These are phyloP conservation scores for Oxyura jamaicensis DNA, from an alignment of 2,113 vertebrate species.

Conservation along the genomic window DNA sequence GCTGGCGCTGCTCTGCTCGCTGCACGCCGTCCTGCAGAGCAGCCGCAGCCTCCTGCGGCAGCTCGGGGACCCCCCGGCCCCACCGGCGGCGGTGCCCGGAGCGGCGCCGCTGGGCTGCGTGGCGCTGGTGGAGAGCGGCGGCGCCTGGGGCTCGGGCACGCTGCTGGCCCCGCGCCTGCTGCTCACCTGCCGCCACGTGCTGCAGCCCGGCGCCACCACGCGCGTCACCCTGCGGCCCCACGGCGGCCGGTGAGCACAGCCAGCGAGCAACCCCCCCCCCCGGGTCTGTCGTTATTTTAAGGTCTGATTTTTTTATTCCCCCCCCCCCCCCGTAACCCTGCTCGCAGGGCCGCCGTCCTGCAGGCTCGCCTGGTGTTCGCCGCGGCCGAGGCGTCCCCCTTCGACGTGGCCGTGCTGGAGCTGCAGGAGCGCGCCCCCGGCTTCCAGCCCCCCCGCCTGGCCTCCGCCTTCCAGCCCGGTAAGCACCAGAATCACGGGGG, in stretches of 20 bases:
- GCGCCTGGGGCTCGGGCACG: conserved; percentile 90
- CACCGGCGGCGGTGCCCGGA: not conserved
- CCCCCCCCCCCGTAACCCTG: not conserved
- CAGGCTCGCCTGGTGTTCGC: conserved; percentile 84
- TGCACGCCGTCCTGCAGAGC: conserved; percentile 75
- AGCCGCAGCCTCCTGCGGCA: conserved; percentile 26
- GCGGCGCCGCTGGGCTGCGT: conserved; percentile 35
- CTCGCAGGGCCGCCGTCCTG: conserved; percentile 71
- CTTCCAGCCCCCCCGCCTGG: not conserved
- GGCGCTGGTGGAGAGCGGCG: conserved; percentile 84
- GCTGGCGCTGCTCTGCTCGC: conserved; percentile 89
- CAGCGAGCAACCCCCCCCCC: too few species aligned
- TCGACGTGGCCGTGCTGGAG: conserved; percentile 88
- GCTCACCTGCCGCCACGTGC: conserved; percentile 91
- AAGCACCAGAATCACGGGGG: rapidly evolving
- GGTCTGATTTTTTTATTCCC: too few species aligned
- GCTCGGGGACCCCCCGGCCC: not conserved
- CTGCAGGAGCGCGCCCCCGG: conserved; percentile 61
- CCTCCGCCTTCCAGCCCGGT: not conserved
- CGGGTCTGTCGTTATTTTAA: rapidly evolving
- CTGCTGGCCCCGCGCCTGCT: conserved; percentile 77
- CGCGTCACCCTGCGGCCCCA: conserved; percentile 67
- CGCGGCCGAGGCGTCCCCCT: conserved; percentile 84
- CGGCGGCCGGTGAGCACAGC: not conserved
- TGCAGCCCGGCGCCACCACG: conserved; percentile 56